Evolutionary conservation across 2,113 vertebrate species (phyloP).

Genomic region (Piprites chloris): DNA sequence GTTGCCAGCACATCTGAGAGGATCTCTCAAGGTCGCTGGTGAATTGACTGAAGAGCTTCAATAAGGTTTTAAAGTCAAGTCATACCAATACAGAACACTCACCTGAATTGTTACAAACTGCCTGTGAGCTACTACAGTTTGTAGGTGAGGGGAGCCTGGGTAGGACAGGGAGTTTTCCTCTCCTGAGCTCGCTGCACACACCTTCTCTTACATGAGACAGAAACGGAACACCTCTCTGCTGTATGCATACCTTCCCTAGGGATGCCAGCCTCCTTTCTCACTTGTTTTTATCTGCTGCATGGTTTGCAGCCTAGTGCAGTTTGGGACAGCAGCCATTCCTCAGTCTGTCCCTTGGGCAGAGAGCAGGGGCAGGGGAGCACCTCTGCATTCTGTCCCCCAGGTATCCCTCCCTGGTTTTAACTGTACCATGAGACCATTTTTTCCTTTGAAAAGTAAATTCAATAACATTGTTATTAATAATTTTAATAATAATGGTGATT

Average conservation of each 20-base stretch:
- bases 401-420: background rate
- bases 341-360: background rate
- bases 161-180: background rate
- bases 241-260: background rate
- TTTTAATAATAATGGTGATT: background rate
- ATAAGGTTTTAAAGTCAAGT: background rate
- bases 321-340: background rate
- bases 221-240: background rate
- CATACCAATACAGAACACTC: background rate
- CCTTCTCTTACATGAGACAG: background rate
- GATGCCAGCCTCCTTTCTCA: background rate
- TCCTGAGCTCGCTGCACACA: background rate
- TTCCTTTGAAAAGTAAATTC: background rate
- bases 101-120: background rate
- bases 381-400: background rate
- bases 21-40: slow-evolving; percentile 17
- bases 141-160: background rate
- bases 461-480: background rate
- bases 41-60: slow-evolving; percentile 5
- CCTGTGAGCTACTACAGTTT: background rate
- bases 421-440: background rate
- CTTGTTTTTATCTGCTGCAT: background rate
- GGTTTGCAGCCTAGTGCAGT: background rate
- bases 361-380: background rate
- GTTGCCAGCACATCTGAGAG: background rate